These are phyloP conservation scores for Sebastes aleutianus DNA, from an alignment of 2,797 vertebrate species.

Conservation along the genomic window DNA sequence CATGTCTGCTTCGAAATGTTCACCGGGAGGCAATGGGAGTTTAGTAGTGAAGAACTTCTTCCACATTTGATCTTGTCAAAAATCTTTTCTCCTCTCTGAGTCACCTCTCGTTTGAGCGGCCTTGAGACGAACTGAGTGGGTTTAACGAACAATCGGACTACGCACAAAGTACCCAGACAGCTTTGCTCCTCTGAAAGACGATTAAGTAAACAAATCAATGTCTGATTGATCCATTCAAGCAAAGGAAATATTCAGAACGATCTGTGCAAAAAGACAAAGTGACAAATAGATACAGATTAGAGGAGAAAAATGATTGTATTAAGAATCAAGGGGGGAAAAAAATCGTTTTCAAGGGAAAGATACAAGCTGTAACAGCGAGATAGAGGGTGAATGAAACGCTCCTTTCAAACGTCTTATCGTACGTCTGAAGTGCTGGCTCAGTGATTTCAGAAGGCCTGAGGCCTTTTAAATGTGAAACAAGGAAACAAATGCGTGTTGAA, in stretches of 20 bases:
- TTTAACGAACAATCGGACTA: background rate
- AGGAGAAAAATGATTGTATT: background rate
- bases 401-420: slow-evolving; percentile 24
- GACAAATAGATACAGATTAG: background rate
- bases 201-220: slow-evolving; percentile 26
- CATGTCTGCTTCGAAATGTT: background rate
- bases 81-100: slow-evolving; percentile 25
- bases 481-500: slow-evolving; percentile 23
- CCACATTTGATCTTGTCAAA: slow-evolving; percentile 33
- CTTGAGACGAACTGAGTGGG: slow-evolving; percentile 25
- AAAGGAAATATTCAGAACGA: background rate
- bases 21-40: background rate
- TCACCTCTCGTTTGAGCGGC: slow-evolving; percentile 33
- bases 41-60: background rate
- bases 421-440: slow-evolving; percentile 7
- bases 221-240: slow-evolving; percentile 10
- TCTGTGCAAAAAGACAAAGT: background rate
- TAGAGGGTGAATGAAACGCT: slow-evolving; percentile 3
- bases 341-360: background rate
- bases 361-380: background rate
- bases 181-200: background rate
- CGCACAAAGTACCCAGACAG: background rate
- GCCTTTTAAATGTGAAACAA: background rate
- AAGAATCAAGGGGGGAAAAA: background rate
- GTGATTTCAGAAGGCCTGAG: background rate